Evolutionary conservation across 2,113 vertebrate genomes (phyloP), one percentile per base, ranked within the genome.

Genomic region (Cyprinodon tularosa): DNA sequence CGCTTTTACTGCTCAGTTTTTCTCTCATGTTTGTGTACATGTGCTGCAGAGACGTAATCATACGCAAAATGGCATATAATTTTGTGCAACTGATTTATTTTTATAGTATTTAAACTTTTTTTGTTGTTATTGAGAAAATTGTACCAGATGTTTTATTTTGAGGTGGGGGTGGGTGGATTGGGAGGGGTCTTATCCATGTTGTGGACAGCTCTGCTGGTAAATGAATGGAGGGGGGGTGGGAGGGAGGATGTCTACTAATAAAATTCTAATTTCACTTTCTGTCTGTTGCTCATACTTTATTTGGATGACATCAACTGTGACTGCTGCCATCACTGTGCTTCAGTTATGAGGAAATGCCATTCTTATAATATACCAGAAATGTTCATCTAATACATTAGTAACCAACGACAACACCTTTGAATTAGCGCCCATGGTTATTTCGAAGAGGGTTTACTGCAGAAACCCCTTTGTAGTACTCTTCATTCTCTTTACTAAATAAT

Each of bases 81-180:
- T 87, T 89, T 79, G 89, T 89, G 89, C 89, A 90, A 93, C 78
- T 89, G 82, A 76, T 93, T 95, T 93, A 92, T 95, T 94, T 96
- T 94, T 93, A 91, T 92, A 94, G 86, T 90, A 93, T 92, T 94
- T 94, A 94, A 91, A 90, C 77, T 50, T 14, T 53, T 20, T 53
- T 57, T 20, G 8, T n/a, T 83, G 77, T 87, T 84, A 82, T 82
- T 90, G 90, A 86, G 72, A 86, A 81, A 59, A 62, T 89, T 86
- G 80, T 83, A 85, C 66, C 82, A 87, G 89, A 80, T 79, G 75
- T 91, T 87, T 92, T 89, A 86, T 90, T 92, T 88, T 78, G 69
- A 82, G 75, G 81, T 85, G 73, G 80, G 67, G 71, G 81, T 85
- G 73, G 80, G 67, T 68, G 57, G 50, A 57, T 50, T 69, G 60